Conservation (phyloP, 1,140 invertebrate genomes). For the Aphis gossypii region DNA sequence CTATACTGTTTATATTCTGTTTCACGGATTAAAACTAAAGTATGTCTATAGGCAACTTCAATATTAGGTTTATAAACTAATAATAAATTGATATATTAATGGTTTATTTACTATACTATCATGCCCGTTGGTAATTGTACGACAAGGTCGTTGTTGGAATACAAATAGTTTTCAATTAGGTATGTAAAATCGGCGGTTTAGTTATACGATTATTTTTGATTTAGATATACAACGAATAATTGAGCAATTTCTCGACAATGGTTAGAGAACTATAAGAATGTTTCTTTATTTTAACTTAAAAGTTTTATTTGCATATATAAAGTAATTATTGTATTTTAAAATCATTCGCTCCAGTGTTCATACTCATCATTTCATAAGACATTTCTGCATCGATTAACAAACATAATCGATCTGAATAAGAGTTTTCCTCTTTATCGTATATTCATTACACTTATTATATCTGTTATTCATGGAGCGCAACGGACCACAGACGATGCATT, state of each 20-base stretch:
- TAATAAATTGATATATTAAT: not conserved
- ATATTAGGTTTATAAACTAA: not conserved
- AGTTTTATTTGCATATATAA: not conserved
- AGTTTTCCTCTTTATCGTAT: not conserved
- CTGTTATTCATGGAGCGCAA: not conserved
- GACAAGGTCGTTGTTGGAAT: not conserved
- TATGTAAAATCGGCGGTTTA: not conserved
- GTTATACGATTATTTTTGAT: not conserved
- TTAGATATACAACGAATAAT: not conserved
- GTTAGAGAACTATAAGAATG: not conserved
- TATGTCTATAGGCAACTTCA: not conserved
- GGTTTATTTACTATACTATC: not conserved
- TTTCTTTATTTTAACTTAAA: not conserved
- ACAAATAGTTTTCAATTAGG: constrained; percentile 1
- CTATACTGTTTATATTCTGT: no score
- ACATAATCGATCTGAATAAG: constrained; percentile 37
- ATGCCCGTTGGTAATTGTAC: not conserved
- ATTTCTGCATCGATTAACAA: constrained; percentile 53
- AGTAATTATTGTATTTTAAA: not conserved
- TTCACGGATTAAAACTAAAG: not conserved
- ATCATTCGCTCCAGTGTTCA: not conserved
- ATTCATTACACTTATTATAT: not conserved
- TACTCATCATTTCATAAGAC: constrained; percentile 7
- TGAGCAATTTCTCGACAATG: not conserved
- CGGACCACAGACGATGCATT: constrained; percentile 19